phyloP scores from a whole-genome alignment of 2,113 vertebrate genomes.

The Boulengeromyrus knoepffleri region DNA sequence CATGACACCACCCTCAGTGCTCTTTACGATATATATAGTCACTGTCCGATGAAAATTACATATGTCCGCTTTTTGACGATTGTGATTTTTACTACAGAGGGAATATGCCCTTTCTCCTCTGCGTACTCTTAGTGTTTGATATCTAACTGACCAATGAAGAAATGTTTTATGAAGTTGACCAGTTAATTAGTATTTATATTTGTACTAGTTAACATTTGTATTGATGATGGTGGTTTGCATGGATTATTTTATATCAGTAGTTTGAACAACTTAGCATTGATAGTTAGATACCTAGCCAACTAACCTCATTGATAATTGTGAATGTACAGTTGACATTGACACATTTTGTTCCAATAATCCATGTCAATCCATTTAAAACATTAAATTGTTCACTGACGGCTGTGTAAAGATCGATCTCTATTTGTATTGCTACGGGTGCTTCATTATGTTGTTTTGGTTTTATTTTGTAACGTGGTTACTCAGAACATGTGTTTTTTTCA shows the following conservation, averaged over 20 bases:
- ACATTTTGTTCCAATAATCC: background rate
- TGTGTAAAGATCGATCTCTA: background rate
- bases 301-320: background rate
- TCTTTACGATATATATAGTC: background rate
- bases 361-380: background rate
- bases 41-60: background rate
- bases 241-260: background rate
- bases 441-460: background rate
- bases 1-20: background rate
- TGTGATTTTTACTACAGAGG: background rate
- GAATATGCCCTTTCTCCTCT: background rate
- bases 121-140: background rate
- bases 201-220: background rate
- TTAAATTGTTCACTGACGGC: background rate
- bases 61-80: background rate
- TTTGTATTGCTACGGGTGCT: background rate
- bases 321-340: background rate
- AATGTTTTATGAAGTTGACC: background rate
- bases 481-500: background rate
- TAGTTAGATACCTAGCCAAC: background rate
- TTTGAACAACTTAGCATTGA: background rate
- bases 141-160: background rate
- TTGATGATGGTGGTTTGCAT: background rate
- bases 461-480: background rate
- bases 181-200: background rate